A percentile compares a stretch with the other conserved stretches of the same genome.
phyloP scores from a whole-genome alignment of 2,888 invertebrate species.

The Eristalis arbustorum region DNA sequence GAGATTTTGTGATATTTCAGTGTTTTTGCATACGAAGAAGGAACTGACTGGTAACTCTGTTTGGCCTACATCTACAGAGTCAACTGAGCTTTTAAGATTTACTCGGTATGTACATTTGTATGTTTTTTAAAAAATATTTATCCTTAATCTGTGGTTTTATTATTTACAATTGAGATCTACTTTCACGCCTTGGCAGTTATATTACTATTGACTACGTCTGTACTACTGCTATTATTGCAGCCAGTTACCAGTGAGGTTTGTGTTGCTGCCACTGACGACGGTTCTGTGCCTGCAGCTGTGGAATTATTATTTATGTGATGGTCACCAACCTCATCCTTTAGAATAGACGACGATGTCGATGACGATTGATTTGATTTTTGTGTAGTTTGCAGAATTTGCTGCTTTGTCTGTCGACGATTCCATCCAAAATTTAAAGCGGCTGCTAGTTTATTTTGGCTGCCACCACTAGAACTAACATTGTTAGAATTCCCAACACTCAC shows the following conservation, averaged over 20 bases:
- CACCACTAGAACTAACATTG: slow-evolving; percentile 68
- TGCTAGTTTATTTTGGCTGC: slow-evolving; percentile 74
- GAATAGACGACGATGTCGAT: slow-evolving; percentile 22
- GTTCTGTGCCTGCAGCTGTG: slow-evolving; percentile 13
- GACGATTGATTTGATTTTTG: slow-evolving; percentile 49
- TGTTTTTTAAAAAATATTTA: slow-evolving; percentile 28
- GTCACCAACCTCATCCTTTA: slow-evolving; percentile 40
- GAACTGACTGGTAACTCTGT: slow-evolving; percentile 53
- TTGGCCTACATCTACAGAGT: slow-evolving; percentile 29
- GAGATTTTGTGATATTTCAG: slow-evolving; percentile 17
- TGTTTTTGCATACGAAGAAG: slow-evolving; percentile 46
- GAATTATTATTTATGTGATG: slow-evolving; percentile 77
- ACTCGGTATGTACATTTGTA: slow-evolving; percentile 52
- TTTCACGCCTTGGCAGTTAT: slow-evolving; percentile 62
- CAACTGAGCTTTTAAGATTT: slow-evolving; percentile 29
- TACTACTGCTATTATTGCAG: slow-evolving; percentile 70
- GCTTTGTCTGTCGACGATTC: slow-evolving; percentile 73
- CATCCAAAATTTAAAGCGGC: slow-evolving; percentile 77
- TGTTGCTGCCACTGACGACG: slow-evolving; percentile 72
- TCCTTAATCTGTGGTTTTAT: slow-evolving; percentile 12
- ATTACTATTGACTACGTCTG: slow-evolving; percentile 70
- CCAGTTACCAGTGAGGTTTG: slow-evolving; percentile 72
- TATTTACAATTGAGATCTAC: slow-evolving; percentile 54
- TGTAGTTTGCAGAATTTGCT: slow-evolving; percentile 42
- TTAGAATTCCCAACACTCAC: slow-evolving; percentile 62